Base-by-base conservation (phyloP, 1,140 invertebrate genomes). In the Drosophila athabasca region DNA sequence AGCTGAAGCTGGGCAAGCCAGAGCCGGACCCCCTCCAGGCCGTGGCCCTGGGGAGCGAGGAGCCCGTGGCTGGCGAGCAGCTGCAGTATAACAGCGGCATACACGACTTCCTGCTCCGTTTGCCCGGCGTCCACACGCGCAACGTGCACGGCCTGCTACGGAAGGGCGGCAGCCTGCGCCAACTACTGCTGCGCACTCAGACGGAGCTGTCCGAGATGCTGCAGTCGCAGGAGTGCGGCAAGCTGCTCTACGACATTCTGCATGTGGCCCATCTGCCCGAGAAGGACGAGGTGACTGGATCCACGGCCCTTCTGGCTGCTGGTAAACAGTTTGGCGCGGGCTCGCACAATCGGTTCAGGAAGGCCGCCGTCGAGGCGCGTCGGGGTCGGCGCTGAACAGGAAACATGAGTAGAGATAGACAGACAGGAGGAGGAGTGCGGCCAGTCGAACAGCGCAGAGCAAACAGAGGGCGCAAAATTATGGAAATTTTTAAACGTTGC, bases 61-160 rank as follows among this genome's bases (percentile, higher is more conserved):
- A 94, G 61, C 90, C 93, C 3, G 91, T 93, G 24, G 62, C 35
- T 0, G 59, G 65, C 7, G 93, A 93, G 29, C 90, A 88, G 45
- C 88, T 93, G 59, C 95, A 95, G 91, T 97, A 95, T 87, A 97
- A 97, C 92, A 92, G 94, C 22, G 92, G 93, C 51, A 94, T 97
- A 52, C 94, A 96, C 92, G 97, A 99, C 93, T 97, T 99, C 90
- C 92, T 99, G 19, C 93, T 96, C 9, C 97, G 97, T 92, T 93
- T 99, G 78, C 98, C 98, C 0, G 98, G 98, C 5, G 94, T 99
- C 4, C 96, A 95, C 78, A 95, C 96, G 0, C 97, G 97, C 92
- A 99, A 99, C 92, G 94, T 98, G 6, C 93, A 95, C 55, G 77
- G 91, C 1, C 92, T 99, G 59, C 93, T 99, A 92, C 96, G 96